These are phyloP conservation scores for Trichomycterus rosablanca DNA, from an alignment of 2,113 vertebrate species.

Conservation along the genomic window DNA sequence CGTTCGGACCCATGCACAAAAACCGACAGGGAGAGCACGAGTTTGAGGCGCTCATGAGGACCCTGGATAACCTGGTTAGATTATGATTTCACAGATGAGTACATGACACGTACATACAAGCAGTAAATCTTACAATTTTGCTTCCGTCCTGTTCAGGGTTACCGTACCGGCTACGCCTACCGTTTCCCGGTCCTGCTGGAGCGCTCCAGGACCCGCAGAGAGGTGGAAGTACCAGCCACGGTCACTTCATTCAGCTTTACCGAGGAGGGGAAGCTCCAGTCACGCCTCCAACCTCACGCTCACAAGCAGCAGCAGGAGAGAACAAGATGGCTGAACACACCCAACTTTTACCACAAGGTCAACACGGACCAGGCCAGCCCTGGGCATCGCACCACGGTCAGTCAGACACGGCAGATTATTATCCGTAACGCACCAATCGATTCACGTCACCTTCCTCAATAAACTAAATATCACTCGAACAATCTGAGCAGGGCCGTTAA, in stretches of 20 bases:
- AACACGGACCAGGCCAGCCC: constrained; percentile 77
- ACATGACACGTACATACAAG: background rate
- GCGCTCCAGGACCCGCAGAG: constrained; percentile 82
- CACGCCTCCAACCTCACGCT: constrained; percentile 75
- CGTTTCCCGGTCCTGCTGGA: constrained; percentile 90
- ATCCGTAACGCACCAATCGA: too few relatives aligned
- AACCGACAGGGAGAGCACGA: constrained; percentile 89
- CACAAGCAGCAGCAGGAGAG: constrained; percentile 96
- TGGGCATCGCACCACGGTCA: constrained; percentile 82
- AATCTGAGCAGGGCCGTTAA: too few relatives aligned
- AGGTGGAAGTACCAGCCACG: constrained; percentile 90
- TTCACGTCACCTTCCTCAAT: too few relatives aligned
- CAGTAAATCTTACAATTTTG: background rate
- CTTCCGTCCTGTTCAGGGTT: constrained; percentile 69
- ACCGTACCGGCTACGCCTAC: constrained; percentile 91
- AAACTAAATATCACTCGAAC: too few relatives aligned
- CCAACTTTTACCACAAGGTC: constrained; percentile 90
- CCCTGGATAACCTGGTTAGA: constrained; percentile 86
- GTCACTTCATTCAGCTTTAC: constrained; percentile 85
- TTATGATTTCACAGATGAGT: background rate
- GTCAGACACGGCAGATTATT: too few relatives aligned
- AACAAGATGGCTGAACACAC: constrained; percentile 95
- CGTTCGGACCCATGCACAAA: constrained; percentile 92
- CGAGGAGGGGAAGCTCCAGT: constrained; percentile 63
- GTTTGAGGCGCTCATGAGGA: constrained; percentile 97